Percentiles rank a stretch among this genome's conserved stretches.
Conservation (phyloP, 2,797 vertebrate genomes). For the Parambassis ranga region DNA sequence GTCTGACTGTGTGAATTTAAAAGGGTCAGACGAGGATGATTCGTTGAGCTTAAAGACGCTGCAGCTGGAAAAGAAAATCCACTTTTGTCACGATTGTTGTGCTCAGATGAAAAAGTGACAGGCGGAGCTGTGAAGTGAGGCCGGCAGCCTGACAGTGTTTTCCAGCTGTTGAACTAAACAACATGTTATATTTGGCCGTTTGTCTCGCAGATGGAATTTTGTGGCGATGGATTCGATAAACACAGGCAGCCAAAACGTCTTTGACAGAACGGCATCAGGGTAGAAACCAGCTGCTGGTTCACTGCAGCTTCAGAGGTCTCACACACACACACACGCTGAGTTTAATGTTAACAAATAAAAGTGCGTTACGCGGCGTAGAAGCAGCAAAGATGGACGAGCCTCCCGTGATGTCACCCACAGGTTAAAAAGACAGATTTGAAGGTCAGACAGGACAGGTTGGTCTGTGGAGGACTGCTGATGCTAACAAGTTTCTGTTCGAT, state of each 20-base stretch:
- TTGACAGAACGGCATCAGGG: constrained; percentile 45
- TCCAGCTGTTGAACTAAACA: constrained; percentile 50
- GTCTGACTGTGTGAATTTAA: constrained; percentile 3
- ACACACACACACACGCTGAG: background rate
- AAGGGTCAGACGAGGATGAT: constrained; percentile 18
- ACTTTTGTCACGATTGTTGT: constrained; percentile 17
- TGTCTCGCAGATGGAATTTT: constrained; percentile 52
- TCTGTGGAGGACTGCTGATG: too few relatives aligned
- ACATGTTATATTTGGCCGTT: constrained; percentile 45
- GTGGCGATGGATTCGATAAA: constrained; percentile 56
- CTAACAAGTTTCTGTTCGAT: too few relatives aligned
- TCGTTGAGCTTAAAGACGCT: constrained; percentile 8
- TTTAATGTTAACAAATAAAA: too few relatives aligned
- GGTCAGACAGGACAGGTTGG: too few relatives aligned
- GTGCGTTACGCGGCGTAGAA: too few relatives aligned
- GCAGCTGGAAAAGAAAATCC: background rate
- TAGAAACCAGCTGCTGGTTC: constrained; percentile 50
- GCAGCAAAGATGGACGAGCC: too few relatives aligned
- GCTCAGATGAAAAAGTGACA: constrained; percentile 11
- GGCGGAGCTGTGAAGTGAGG: constrained; percentile 14
- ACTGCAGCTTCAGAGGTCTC: background rate
- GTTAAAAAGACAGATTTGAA: too few relatives aligned
- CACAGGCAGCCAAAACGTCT: constrained; percentile 32
- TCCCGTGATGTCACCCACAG: too few relatives aligned
- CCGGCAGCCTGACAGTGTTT: constrained; percentile 29